Base-by-base conservation (phyloP, 2,797 vertebrate species). In the Artibeus lituratus region DNA sequence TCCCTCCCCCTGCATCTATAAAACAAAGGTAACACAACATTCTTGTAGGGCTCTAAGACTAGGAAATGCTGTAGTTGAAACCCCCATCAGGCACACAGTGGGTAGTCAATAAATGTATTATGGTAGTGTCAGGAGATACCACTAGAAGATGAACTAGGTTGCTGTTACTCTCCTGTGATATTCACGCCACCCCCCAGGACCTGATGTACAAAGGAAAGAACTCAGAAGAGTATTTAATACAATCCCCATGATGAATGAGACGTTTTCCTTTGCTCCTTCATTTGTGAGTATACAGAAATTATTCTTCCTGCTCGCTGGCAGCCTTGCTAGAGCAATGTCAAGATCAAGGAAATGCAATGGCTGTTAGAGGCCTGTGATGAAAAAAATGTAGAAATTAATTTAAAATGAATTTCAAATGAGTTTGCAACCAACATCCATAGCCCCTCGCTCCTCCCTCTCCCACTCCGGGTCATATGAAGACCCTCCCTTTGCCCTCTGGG, bases 371-470 rank as follows among this genome's bases (percentile, higher is more conserved):
- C n/a, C 72, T 80, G 2, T n/a, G 83, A 89, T 37, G 73, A 91
- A 97, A 94, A n/a, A 35, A 76, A 22, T 59, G 91, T 59, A 93
- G 92, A 96, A 87, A 95, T 87, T 94, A 96, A 95, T 90, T 94
- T n/a, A n/a, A n/a, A n/a, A n/a, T n/a, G n/a, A 96, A 96, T 96
- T 55, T 93, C 57, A 96, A 96, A 96, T 85, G 90, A 97, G 94
- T 96, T 69, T 95, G 85, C 72, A 96, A 89, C 53, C 88, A 93
- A 86, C 67, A 94, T 96, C 87, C 96, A 96, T 62, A 89, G 67
- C 37, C 19, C 53, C 22, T 0, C 16, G 29, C 12, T 65, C 59
- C 12, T 32, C 29, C 29, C 14, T 65, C 59, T 29, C 59, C 59
- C 5, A 5, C 29, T 62, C 59, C 9, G n/a, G n/a, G 57, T 77